phyloP scores from a whole-genome alignment of 2,113 vertebrate genomes.

The human (Homo sapiens) region DNA sequence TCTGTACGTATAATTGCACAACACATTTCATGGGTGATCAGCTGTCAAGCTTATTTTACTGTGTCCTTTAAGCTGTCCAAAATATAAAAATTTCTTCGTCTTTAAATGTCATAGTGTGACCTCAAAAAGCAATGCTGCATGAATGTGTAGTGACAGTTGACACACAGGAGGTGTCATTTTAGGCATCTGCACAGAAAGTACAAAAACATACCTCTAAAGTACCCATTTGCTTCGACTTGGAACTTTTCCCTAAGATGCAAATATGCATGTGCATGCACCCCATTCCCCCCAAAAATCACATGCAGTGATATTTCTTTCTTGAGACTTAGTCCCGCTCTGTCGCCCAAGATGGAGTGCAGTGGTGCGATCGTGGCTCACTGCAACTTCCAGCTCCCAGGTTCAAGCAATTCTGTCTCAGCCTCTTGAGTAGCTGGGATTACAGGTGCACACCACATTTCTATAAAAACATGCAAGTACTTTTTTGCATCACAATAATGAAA shows the following conservation, averaged over 20 bases:
- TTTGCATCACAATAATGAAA: background rate
- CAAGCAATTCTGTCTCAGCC: too few species aligned
- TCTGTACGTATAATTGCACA: background rate
- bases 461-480: background rate
- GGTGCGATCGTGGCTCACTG: too few species aligned
- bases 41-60: slow-evolving; percentile 37
- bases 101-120: background rate
- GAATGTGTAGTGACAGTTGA: background rate
- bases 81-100: background rate
- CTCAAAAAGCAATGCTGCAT: slow-evolving; percentile 16
- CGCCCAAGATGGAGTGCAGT: too few species aligned
- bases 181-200: background rate
- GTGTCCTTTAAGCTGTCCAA: slow-evolving; percentile 41
- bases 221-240: background rate
- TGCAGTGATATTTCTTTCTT: background rate
- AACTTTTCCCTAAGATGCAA: background rate
- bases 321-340: too few species aligned
- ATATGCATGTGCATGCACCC: rapidly evolving
- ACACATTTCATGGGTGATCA: slow-evolving; percentile 7
- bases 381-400: too few species aligned
- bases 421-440: too few species aligned
- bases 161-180: background rate
- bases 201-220: background rate
- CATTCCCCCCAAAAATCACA: background rate
- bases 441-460: background rate